Evolutionary conservation across 2,113 vertebrate genomes (phyloP).

Genomic region (Ursus arctos): DNA sequence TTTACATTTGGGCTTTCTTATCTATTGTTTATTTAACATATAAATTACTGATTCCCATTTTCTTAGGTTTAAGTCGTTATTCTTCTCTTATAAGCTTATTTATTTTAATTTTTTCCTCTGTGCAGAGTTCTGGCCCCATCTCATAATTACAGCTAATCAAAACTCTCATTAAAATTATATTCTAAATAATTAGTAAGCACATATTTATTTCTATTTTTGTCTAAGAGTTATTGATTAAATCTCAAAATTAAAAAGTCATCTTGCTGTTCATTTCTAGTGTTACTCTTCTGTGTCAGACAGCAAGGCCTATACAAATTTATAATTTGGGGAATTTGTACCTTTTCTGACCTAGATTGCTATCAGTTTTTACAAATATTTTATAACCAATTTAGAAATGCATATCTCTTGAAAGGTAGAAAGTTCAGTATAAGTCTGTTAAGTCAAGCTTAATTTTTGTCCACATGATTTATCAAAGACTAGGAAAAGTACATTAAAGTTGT

Average conservation of each 20-base stretch:
- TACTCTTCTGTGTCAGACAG: not conserved
- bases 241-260: not conserved
- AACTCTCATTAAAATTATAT: not conserved
- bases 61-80: not conserved
- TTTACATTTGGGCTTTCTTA: not conserved
- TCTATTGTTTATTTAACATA: not conserved
- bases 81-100: constrained; percentile 2
- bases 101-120: not conserved
- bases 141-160: not conserved
- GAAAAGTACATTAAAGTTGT: not conserved
- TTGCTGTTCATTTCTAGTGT: not conserved
- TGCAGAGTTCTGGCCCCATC: not conserved
- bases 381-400: not conserved
- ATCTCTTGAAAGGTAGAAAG: not conserved
- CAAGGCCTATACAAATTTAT: not conserved
- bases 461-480: not conserved
- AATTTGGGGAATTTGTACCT: not conserved
- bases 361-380: not conserved
- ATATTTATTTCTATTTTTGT: not conserved
- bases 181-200: not conserved
- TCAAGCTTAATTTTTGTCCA: not conserved
- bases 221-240: not conserved
- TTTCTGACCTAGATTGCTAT: not conserved
- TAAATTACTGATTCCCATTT: not conserved
- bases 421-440: not conserved